Percentiles rank a stretch among this genome's conserved stretches.
Evolutionary conservation across 2,797 vertebrate species (phyloP).

Genomic region (Enteromius mattozi): DNA sequence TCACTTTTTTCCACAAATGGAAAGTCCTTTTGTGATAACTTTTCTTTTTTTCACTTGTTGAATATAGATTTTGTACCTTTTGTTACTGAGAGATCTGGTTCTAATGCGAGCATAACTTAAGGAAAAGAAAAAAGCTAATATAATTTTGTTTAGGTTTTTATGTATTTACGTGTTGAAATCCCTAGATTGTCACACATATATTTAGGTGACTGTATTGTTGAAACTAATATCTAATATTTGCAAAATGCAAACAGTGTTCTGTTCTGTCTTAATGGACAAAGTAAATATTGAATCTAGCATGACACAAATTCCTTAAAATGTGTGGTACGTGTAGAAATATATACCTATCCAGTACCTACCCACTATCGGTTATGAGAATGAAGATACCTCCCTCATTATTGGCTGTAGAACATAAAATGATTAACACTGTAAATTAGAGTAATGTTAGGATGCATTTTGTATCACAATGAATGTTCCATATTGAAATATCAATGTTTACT

Average conservation of each 20-base stretch:
- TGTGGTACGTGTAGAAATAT: constrained; percentile 83
- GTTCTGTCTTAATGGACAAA: constrained; percentile 76
- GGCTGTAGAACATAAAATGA: constrained; percentile 72
- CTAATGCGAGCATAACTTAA: constrained; percentile 97
- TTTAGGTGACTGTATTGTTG: constrained; percentile 97
- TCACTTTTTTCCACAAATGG: constrained; percentile 99
- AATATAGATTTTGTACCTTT: constrained; percentile 99
- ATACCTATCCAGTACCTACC: constrained; percentile 76
- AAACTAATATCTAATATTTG: constrained; percentile 82
- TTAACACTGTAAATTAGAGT: constrained; percentile 88
- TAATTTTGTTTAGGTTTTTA: constrained; percentile 99
- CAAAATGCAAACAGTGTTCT: constrained; percentile 89
- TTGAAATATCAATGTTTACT: constrained; percentile 90
- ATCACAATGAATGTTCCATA: constrained; percentile 93
- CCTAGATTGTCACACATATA: constrained; percentile 81
- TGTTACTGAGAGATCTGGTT: constrained; percentile 99
- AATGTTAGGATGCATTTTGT: constrained; percentile 96
- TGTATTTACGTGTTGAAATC: constrained; percentile 99
- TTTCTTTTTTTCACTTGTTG: constrained; percentile 99
- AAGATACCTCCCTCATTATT: constrained; percentile 53
- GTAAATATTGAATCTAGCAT: constrained; percentile 80
- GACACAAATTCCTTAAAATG: constrained; percentile 79
- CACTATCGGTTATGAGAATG: constrained; percentile 73
- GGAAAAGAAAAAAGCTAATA: constrained; percentile 94
- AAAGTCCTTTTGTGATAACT: constrained; percentile 99